These are phyloP conservation scores for Teinopalpus imperialis DNA, from an alignment of 2,888 invertebrate genomes.

Conservation along the genomic window DNA sequence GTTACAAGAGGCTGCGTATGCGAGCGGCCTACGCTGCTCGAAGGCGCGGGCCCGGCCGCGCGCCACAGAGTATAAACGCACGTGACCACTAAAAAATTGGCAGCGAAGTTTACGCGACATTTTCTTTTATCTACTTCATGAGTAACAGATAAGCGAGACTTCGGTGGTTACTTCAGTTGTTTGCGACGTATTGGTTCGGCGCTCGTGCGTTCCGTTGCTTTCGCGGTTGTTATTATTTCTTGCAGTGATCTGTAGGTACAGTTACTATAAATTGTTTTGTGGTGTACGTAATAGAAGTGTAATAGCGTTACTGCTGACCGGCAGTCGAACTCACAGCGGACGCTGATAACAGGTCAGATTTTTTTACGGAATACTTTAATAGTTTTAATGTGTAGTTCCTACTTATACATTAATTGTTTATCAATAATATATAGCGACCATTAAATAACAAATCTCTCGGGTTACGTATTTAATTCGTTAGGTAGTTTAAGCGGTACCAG, in stretches of 20 bases:
- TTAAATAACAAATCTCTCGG: too few relatives aligned
- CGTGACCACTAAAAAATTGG: slow-evolving; percentile 27
- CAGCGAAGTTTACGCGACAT: slow-evolving; percentile 17
- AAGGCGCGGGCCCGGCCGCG: too few relatives aligned
- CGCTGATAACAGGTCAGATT: background rate
- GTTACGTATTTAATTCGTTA: too few relatives aligned
- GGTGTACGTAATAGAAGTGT: background rate
- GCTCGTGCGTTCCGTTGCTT: background rate
- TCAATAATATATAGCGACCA: too few relatives aligned
- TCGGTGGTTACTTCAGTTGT: background rate
- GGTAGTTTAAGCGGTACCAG: too few relatives aligned
- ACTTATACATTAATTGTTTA: too few relatives aligned
- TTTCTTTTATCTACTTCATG: slow-evolving; percentile 8
- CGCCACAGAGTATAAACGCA: slow-evolving; percentile 25
- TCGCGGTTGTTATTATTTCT: background rate
- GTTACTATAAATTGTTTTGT: background rate
- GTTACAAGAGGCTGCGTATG: too few relatives aligned
- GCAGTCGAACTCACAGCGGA: background rate
- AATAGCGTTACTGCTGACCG: background rate
- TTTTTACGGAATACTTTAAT: too few relatives aligned
- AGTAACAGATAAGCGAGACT: slow-evolving; percentile 5
- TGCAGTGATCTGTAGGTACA: slow-evolving; percentile 1
- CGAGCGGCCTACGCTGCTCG: too few relatives aligned
- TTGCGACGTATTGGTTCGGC: background rate
- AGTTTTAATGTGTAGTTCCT: too few relatives aligned